Conservation (phyloP, 2,113 vertebrate genomes). For the Procavia capensis region DNA sequence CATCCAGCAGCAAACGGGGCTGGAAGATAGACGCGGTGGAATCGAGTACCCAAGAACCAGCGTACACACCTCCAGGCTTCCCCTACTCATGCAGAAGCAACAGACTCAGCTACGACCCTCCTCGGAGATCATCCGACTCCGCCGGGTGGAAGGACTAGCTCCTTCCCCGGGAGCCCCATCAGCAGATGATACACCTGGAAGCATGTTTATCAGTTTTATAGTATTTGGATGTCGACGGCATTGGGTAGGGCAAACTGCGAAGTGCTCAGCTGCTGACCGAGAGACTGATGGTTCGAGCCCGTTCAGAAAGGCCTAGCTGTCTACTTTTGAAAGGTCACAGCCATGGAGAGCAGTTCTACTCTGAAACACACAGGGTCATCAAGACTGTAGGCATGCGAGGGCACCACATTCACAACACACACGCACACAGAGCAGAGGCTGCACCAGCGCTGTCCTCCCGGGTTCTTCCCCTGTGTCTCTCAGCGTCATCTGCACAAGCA, state of each 20-base stretch:
- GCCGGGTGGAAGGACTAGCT: background rate
- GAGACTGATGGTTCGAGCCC: no score
- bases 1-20: background rate
- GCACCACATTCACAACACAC: no score
- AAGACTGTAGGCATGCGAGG: rapidly evolving
- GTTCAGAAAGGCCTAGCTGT: no score
- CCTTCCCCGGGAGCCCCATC: background rate
- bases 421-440: background rate
- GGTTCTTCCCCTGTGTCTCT: background rate
- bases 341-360: no score
- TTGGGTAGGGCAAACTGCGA: no score
- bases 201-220: background rate
- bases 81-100: background rate
- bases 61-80: no score
- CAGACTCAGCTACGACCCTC: background rate
- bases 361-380: no score
- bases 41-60: background rate
- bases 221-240: background rate
- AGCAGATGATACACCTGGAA: background rate
- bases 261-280: no score
- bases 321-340: no score
- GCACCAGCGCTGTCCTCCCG: background rate
- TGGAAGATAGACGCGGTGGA: background rate
- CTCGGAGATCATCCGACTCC: background rate
- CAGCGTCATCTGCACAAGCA: background rate